Percentiles rank a stretch among this genome's conserved stretches.
Evolutionary conservation across 2,113 vertebrate genomes (phyloP).

Genomic region (Brienomyrus brachyistius): DNA sequence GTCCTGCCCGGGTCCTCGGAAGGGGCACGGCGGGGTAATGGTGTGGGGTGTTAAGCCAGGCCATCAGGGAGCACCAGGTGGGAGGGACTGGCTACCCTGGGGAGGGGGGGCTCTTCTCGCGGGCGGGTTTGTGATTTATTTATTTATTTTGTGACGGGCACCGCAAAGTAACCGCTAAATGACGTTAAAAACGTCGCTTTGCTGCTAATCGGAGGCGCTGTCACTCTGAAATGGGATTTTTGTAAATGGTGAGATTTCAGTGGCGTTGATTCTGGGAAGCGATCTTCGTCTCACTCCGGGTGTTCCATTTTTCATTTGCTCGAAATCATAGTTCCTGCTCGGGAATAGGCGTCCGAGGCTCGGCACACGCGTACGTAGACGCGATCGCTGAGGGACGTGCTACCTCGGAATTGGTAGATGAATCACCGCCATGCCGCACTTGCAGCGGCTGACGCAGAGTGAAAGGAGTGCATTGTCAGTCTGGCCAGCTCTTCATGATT

Average conservation of each 20-base stretch:
- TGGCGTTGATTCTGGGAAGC: background rate
- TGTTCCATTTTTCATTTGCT: background rate
- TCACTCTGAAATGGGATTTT: background rate
- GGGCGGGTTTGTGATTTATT: background rate
- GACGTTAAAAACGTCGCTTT: background rate
- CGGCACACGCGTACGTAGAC: background rate
- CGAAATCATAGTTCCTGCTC: background rate
- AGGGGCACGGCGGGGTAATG: background rate
- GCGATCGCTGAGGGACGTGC: background rate
- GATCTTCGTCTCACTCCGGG: background rate
- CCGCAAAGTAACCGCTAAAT: background rate
- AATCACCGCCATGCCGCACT: background rate
- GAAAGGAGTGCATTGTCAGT: background rate
- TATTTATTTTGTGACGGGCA: background rate
- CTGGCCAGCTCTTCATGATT: background rate
- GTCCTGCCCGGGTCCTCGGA: conserved; percentile 40
- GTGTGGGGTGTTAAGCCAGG: background rate
- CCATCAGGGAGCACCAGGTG: background rate
- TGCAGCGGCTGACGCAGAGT: background rate
- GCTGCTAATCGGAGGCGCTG: background rate
- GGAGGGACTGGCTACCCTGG: background rate
- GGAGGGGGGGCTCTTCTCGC: background rate
- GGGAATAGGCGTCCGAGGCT: background rate
- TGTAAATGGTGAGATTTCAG: background rate
- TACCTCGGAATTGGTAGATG: background rate